phyloP scores from a whole-genome alignment of 1,140 invertebrate species.

The Pseudomyrmex concolor region DNA sequence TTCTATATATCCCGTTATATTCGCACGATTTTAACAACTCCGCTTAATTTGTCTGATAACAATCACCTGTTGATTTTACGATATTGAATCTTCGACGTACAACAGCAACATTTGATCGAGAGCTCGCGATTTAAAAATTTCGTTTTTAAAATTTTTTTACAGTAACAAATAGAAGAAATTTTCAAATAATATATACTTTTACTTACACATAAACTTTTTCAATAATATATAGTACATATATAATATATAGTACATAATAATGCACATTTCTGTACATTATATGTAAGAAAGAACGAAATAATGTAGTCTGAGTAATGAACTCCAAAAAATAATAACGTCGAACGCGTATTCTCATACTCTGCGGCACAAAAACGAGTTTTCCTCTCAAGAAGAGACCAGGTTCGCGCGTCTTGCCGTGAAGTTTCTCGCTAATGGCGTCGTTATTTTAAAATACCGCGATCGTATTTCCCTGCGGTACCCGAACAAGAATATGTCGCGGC shows the following conservation, averaged over 20 bases:
- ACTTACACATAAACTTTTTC: neutral
- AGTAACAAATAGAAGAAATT: too few relatives aligned
- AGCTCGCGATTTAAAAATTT: too few relatives aligned
- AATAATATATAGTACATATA: neutral
- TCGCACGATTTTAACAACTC: slow-evolving; percentile 45
- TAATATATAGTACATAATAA: neutral
- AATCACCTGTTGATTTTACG: slow-evolving; percentile 57
- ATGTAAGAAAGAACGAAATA: slow-evolving; percentile 15
- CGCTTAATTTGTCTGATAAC: slow-evolving; percentile 17
- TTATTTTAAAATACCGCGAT: slow-evolving; percentile 83
- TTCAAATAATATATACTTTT: neutral
- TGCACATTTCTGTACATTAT: neutral
- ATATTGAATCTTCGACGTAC: neutral
- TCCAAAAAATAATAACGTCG: slow-evolving; percentile 26
- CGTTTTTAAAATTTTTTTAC: neutral
- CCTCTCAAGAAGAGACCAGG: slow-evolving; percentile 29
- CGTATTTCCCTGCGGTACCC: slow-evolving; percentile 77
- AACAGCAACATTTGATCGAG: neutral
- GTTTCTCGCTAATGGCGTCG: slow-evolving; percentile 80
- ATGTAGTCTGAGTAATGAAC: slow-evolving; percentile 19
- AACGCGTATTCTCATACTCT: slow-evolving; percentile 10
- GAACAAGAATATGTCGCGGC: slow-evolving; percentile 72
- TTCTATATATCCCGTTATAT: slow-evolving; percentile 29
- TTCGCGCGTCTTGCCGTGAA: slow-evolving; percentile 57
- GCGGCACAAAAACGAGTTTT: slow-evolving; percentile 47